Base-by-base conservation (phyloP, 2,797 vertebrate genomes). In the Semotilus atromaculatus region DNA sequence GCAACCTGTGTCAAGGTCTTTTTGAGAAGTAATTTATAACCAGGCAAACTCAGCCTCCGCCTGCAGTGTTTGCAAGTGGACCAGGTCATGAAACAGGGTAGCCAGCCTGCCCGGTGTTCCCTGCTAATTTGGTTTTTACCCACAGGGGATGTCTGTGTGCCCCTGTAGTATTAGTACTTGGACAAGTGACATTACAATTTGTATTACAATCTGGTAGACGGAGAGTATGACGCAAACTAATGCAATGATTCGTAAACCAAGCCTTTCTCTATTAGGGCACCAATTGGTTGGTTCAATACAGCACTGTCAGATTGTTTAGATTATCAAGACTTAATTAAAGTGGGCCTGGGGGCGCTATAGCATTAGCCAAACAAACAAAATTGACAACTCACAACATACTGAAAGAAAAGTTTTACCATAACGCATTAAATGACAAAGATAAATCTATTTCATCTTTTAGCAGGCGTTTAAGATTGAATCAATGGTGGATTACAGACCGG, bases 101-200 rank as follows among this genome's bases (percentile, higher is more conserved):
- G 51, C 38, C 71, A 45, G 40, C 18, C 29, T 77, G 58, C 51
- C 77, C 29, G 36, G 77, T 84, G 80, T 68, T 76, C 48, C 36
- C 71, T 64, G 29, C 84, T 85, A 83, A 85, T 88, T 83, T 88
- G 72, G 38, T 76, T 80, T 83, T 81, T 66, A 75, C 62, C 75
- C 70, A 84, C 68, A 45, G 58, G 68, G 75, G 43, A 75, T 80
- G 55, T 72, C 53, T 38, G 51, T 58, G 75, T 34, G 45, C 45
- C 13, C 72, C 21, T 40, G 51, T 72, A 40, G 72, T 75, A 84
- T 77, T 85, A 79, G 62, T 76, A 76, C 81, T 86, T 10, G 67
- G 73, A 82, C 40, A 70, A 73, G n/a, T 81, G 74, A 40, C 68
- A 80, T 83, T 45, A 80, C 40, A 83, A 31, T 72, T 77, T 76